Base-by-base conservation (phyloP, 2,113 vertebrate species). In the Oryzias melastigma region DNA sequence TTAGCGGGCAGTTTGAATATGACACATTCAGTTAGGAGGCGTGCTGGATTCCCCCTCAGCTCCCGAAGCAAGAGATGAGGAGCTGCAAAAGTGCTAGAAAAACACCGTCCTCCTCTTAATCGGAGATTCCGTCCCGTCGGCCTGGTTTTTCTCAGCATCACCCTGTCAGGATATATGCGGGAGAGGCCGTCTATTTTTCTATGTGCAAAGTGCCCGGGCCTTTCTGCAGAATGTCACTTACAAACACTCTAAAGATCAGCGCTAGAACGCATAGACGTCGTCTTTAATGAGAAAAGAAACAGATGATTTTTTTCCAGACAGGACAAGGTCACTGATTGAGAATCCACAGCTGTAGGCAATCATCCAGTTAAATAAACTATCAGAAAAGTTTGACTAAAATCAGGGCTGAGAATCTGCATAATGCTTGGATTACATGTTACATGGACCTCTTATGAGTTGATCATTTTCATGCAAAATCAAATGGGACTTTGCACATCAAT, bases 1-100 rank as follows among this genome's bases (percentile, higher is more conserved):
- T 91, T 86, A 90, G 78, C 47, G 57, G 83, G 61, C 83, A 77
- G 78, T 77, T 89, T 81, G 78, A 85, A 85, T 84, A 81, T 71
- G 82, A 77, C 86, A 75, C 73, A 51, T 60, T 78, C 77, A 41
- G 45, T n/a, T n/a, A 46, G 16, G 70, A 41, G n/a, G 67, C 75
- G 65, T 65, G 71, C 81, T 76, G 75, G 62, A 72, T 87, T 79
- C 80, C 64, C 22, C 74, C 65, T 66, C 59, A 56, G 27, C 50
- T 64, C 19, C 43, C 62, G 61, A 75, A 6, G 17, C 58, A 49
- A 2, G 25, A 35, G 51, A 67, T 43, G 52, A 83, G 43, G 27
- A 58, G 68, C 68, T 18, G 49, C 71, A 47, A 17, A 47, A 18
- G 6, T 14, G 5, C n/a, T 42, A 12, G 40, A 52, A 53, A 20